phyloP scores from a whole-genome alignment of 2,113 vertebrate species.

The Sturnus vulgaris region DNA sequence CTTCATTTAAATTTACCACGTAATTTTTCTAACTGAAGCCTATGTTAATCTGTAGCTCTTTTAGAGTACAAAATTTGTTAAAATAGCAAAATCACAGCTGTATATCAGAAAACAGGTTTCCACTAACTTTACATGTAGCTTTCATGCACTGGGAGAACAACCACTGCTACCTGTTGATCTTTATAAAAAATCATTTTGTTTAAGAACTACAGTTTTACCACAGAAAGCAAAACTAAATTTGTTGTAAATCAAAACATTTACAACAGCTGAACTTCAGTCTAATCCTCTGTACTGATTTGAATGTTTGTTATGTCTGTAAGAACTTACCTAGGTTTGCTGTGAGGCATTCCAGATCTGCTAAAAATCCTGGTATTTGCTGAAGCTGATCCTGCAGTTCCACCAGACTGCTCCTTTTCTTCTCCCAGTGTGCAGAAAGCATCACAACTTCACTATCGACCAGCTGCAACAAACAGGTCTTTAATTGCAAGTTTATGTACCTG shows the following conservation, averaged over 20 bases:
- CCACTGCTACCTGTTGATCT: neutral
- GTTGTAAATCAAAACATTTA: too few relatives aligned
- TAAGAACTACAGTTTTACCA: neutral
- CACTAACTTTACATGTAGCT: neutral
- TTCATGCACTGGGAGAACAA: neutral
- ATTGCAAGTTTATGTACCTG: neutral
- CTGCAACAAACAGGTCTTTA: conserved; percentile 67
- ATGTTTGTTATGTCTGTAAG: neutral
- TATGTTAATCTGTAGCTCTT: neutral
- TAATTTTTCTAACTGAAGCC: neutral
- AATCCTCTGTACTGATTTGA: neutral
- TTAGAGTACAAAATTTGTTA: neutral
- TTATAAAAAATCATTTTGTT: neutral
- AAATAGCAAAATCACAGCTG: neutral
- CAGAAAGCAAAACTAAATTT: neutral
- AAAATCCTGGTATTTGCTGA: conserved; percentile 82
- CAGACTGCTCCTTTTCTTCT: conserved; percentile 81
- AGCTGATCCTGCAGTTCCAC: conserved; percentile 86
- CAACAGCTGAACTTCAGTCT: neutral
- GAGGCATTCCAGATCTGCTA: conserved; percentile 82
- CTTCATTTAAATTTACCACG: neutral
- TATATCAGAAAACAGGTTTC: neutral
- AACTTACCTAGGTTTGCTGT: conserved; percentile 83
- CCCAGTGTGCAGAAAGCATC: conserved; percentile 93
- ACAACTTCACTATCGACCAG: conserved; percentile 88